Percentiles rank a stretch among this genome's conserved stretches.
These are phyloP conservation scores for Periparus ater DNA, from an alignment of 2,797 vertebrate species.

Conservation along the genomic window DNA sequence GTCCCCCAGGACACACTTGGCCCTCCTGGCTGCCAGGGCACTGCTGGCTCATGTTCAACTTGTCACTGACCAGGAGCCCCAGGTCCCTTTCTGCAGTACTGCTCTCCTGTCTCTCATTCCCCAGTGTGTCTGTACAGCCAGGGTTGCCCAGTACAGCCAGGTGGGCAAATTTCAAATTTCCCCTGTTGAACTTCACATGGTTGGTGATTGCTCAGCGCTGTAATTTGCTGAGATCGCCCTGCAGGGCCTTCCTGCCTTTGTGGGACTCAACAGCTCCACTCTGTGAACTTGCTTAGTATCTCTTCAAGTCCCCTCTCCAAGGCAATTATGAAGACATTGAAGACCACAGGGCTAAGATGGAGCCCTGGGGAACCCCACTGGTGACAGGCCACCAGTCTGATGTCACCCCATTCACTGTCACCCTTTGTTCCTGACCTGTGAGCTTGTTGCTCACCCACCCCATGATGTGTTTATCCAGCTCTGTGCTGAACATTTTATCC, in stretches of 20 bases:
- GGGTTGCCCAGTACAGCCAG: background rate
- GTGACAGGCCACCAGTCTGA: background rate
- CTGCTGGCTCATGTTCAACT: background rate
- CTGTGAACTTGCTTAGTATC: background rate
- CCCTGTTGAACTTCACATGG: background rate
- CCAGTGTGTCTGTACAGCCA: background rate
- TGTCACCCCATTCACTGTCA: background rate
- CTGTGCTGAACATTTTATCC: background rate
- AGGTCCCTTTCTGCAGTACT: rapidly evolving
- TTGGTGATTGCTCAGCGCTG: background rate
- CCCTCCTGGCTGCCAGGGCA: background rate
- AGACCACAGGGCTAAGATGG: background rate
- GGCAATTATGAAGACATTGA: background rate
- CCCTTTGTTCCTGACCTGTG: background rate
- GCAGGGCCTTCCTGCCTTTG: rapidly evolving
- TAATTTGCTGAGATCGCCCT: background rate
- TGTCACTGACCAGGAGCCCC: rapidly evolving
- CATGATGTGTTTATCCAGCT: background rate
- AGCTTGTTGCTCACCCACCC: background rate
- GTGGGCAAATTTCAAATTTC: background rate
- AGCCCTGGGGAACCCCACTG: background rate
- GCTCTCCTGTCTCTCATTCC: background rate
- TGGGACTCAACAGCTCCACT: background rate
- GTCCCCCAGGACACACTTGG: rapidly evolving
- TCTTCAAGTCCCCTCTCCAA: background rate